Evolutionary conservation across 1,140 invertebrate species (phyloP).

Genomic region (Drosophila simulans): DNA sequence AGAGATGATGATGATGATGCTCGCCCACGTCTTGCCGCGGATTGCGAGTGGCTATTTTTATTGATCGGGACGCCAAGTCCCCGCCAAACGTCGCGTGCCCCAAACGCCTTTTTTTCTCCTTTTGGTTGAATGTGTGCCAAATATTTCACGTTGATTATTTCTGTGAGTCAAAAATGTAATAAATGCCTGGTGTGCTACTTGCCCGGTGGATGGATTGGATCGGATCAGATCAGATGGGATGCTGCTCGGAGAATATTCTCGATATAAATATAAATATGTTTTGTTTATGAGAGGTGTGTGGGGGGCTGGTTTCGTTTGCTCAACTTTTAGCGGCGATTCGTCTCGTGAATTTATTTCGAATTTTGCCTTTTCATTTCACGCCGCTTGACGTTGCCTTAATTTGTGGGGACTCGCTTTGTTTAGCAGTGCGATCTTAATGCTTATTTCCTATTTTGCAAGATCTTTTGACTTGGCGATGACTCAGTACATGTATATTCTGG

Average conservation of each 20-base stretch:
- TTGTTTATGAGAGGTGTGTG: not conserved
- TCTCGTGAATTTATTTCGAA: constrained; percentile 29
- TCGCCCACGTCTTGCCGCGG: constrained; percentile 40
- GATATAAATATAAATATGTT: constrained; percentile 6
- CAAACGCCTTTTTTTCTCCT: constrained; percentile 19
- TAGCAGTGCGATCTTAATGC: constrained; percentile 27
- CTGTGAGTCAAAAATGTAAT: constrained; percentile 55
- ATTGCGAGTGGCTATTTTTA: constrained; percentile 50
- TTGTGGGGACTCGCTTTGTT: constrained; percentile 61
- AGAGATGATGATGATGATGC: constrained; percentile 7
- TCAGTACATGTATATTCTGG: constrained; percentile 50
- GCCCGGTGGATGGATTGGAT: not conserved
- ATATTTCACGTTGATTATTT: constrained; percentile 61
- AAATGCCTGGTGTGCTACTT: constrained; percentile 28
- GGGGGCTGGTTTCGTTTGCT: constrained; percentile 24
- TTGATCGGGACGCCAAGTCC: constrained; percentile 38
- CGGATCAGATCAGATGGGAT: not conserved
- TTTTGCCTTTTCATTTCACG: constrained; percentile 54
- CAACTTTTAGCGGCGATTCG: constrained; percentile 43
- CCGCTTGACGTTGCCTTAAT: constrained; percentile 64
- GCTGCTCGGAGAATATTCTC: constrained; percentile 11
- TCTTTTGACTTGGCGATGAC: constrained; percentile 43
- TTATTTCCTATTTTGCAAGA: constrained; percentile 71
- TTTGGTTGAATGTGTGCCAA: constrained; percentile 68
- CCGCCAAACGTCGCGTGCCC: constrained; percentile 53